phyloP scores from a whole-genome alignment of 2,888 invertebrate genomes.

The Therioaphis trifolii region DNA sequence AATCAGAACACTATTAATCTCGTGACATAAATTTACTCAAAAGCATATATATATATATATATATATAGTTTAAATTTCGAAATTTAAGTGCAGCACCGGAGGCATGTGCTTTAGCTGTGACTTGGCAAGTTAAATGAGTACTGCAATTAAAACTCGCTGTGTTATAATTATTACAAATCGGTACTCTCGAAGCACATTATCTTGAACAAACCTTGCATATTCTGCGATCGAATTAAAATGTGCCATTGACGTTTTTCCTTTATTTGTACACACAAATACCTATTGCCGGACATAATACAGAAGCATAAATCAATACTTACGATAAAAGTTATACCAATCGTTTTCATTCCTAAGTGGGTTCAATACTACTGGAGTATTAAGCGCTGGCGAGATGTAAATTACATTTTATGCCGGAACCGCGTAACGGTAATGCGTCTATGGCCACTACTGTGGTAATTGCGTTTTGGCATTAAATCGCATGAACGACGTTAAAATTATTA shows the following conservation, averaged over 20 bases:
- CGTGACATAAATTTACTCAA: no score
- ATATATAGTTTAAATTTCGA: no score
- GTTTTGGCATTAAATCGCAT: neutral
- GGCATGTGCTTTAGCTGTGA: no score
- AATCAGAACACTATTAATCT: no score
- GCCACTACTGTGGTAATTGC: neutral
- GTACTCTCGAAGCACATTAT: no score
- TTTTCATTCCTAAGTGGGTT: neutral
- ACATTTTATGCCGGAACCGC: neutral
- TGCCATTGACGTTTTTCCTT: no score
- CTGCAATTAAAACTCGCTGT: no score
- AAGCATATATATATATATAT: no score
- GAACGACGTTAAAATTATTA: constrained; percentile 1
- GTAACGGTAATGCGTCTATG: neutral
- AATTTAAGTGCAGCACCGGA: no score
- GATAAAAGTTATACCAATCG: neutral
- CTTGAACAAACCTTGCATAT: no score
- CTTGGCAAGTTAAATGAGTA: no score
- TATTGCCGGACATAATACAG: neutral
- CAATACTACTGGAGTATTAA: neutral
- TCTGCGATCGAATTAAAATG: neutral
- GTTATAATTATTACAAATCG: no score
- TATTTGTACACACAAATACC: neutral
- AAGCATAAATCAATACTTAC: neutral
- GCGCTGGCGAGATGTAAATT: neutral